These are phyloP conservation scores for Epizoanthus ramosus DNA, from an alignment of 92 coral and sea anemone species.

Conservation along the genomic window DNA sequence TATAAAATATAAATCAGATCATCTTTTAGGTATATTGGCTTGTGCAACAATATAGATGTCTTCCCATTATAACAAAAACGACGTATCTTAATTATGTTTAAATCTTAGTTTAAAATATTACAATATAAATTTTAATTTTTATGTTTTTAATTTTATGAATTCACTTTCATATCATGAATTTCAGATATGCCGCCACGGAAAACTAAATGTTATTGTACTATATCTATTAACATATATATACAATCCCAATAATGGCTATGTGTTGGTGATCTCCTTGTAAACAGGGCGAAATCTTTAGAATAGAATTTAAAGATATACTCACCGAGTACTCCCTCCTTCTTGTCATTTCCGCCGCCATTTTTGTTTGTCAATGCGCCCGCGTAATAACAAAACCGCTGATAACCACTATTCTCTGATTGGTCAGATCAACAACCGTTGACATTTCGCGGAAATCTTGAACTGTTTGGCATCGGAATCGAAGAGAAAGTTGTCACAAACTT, in stretches of 20 bases:
- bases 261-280: neutral
- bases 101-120: too few species aligned
- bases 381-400: slow-evolving; percentile 56
- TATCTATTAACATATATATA: too few species aligned
- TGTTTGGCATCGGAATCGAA: neutral
- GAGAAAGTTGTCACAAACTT: neutral
- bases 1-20: neutral
- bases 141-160: too few species aligned
- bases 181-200: too few species aligned
- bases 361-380: slow-evolving; percentile 49
- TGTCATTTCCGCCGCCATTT: neutral
- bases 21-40: neutral
- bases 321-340: too few species aligned
- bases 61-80: too few species aligned
- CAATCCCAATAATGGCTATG: too few species aligned
- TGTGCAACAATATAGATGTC: too few species aligned
- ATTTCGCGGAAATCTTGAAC: slow-evolving; percentile 60
- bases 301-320: neutral
- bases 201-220: too few species aligned
- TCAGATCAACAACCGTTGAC: slow-evolving; percentile 57
- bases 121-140: too few species aligned
- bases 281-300: neutral
- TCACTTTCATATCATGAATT: too few species aligned
- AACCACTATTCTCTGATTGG: slow-evolving; percentile 62
- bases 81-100: too few species aligned